phyloP scores from a whole-genome alignment of 1,140 invertebrate genomes.

The Pararge aegeria region DNA sequence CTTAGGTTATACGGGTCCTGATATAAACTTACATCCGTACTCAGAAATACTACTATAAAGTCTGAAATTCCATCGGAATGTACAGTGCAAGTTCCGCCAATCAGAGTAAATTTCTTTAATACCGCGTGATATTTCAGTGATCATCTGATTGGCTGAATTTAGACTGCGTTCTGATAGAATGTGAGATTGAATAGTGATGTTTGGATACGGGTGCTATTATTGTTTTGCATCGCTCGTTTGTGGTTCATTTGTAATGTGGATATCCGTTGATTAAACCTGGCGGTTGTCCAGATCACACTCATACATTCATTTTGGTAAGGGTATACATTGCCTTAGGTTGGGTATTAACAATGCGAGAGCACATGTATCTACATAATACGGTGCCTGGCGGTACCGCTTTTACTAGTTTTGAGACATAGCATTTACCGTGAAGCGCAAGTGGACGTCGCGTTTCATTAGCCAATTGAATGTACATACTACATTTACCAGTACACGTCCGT shows the following conservation, averaged over 20 bases:
- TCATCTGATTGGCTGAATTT: too few relatives aligned
- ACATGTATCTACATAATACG: not conserved
- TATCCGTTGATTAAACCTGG: constrained; percentile 14
- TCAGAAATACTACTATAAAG: too few relatives aligned
- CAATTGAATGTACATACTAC: constrained; percentile 53
- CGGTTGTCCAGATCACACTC: constrained; percentile 3
- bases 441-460: constrained; percentile 57
- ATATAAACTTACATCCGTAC: too few relatives aligned
- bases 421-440: not conserved
- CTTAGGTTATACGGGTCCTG: too few relatives aligned
- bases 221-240: constrained; percentile 64
- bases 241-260: constrained; percentile 43
- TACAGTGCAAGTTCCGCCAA: too few relatives aligned
- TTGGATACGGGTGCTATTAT: constrained; percentile 28
- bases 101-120: too few relatives aligned
- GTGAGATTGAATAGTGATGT: too few relatives aligned
- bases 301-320: constrained; percentile 13
- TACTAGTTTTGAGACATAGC: constrained; percentile 1
- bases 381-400: constrained; percentile 2
- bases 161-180: too few relatives aligned
- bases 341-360: constrained; percentile 12
- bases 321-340: constrained; percentile 16
- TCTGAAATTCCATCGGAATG: too few relatives aligned
- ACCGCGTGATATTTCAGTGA: too few relatives aligned
- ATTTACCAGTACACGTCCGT: not conserved